These are phyloP conservation scores for Trididemnum nubilum DNA, from an alignment of 23 tunicate genomes.

Conservation along the genomic window DNA sequence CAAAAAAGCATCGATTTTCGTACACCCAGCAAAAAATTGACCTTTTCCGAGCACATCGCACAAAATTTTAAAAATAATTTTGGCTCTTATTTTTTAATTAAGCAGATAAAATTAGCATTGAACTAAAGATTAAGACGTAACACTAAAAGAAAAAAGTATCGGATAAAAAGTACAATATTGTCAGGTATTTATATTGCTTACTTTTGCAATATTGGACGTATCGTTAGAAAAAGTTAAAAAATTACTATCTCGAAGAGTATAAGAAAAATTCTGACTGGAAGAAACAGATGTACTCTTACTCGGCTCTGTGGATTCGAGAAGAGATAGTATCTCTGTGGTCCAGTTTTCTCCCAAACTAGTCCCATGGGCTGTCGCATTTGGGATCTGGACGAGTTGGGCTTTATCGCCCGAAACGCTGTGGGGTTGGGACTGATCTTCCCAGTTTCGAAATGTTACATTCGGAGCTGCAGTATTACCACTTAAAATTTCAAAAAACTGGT, in stretches of 20 bases:
- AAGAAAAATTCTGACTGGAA: not conserved
- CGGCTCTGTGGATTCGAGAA: not conserved
- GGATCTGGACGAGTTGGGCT: not conserved
- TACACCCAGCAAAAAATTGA: too few species aligned
- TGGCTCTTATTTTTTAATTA: too few species aligned
- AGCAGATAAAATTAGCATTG: too few species aligned
- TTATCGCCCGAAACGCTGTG: not conserved
- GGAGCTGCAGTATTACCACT: not conserved
- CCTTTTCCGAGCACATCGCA: too few species aligned
- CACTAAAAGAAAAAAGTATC: not conserved
- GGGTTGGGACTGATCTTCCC: not conserved
- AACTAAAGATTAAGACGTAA: too few species aligned
- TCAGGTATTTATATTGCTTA: conserved; percentile 31
- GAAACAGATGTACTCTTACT: not conserved
- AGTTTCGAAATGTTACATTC: not conserved
- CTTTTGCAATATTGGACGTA: not conserved
- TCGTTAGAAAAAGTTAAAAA: conserved; percentile 18
- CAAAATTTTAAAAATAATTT: too few species aligned
- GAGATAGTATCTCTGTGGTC: not conserved
- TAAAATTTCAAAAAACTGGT: not conserved
- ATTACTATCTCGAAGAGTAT: not conserved
- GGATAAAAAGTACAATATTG: not conserved
- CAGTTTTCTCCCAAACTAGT: not conserved
- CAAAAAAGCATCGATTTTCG: too few species aligned
- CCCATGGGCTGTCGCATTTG: too few species aligned